Percentiles rank a stretch among this genome's conserved stretches.
Evolutionary conservation across 2,797 vertebrate genomes (phyloP).

Genomic region (Oreortyx pictus): DNA sequence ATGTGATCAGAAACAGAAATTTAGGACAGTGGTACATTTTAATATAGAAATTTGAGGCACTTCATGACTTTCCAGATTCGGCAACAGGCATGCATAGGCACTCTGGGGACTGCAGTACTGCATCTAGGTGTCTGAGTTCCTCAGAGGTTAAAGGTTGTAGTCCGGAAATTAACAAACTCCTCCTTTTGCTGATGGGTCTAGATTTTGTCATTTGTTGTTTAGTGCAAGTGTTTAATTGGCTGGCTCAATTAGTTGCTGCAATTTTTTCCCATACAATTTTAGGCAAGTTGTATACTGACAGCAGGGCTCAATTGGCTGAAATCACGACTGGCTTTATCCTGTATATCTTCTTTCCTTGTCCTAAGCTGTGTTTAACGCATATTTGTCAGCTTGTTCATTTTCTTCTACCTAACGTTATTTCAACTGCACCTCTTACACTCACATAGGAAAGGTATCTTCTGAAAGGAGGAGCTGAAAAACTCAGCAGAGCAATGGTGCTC

Average conservation of each 20-base stretch:
- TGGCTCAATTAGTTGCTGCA: neutral
- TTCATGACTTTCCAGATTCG: neutral
- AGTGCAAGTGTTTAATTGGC: neutral
- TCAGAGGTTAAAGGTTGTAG: neutral
- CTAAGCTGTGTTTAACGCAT: neutral
- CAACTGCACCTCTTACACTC: neutral
- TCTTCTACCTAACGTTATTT: neutral
- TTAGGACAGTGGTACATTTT: neutral
- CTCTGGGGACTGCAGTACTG: neutral
- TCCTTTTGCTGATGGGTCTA: neutral
- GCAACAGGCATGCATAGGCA: neutral
- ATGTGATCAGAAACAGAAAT: neutral
- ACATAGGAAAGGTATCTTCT: no score
- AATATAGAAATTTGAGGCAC: neutral
- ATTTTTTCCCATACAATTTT: neutral
- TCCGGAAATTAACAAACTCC: neutral
- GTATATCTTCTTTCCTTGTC: neutral
- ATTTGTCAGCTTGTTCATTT: neutral
- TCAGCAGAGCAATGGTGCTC: neutral
- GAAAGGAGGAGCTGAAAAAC: neutral
- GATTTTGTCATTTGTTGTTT: neutral
- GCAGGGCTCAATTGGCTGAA: neutral
- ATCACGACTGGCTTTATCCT: neutral
- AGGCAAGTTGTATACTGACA: neutral
- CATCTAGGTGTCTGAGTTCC: neutral